These are phyloP conservation scores for Eclectus roratus DNA, from an alignment of 2,113 vertebrate genomes.

Conservation along the genomic window DNA sequence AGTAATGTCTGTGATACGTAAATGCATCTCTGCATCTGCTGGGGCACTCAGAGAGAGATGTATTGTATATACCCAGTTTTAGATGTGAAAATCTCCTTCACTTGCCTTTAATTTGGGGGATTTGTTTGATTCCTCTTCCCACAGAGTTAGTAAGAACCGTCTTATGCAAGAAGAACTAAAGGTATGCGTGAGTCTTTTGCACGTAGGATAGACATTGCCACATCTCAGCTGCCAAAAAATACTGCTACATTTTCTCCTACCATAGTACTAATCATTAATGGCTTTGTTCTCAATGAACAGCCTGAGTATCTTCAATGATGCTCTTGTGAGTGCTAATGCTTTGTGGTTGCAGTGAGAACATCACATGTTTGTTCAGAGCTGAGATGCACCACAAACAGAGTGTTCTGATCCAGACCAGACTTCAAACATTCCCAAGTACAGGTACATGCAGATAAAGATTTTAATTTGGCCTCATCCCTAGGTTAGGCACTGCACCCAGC, in stretches of 20 bases:
- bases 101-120: not conserved
- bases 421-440: not conserved
- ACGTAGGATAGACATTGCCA: not conserved
- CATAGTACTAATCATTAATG: conserved; percentile 62
- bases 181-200: not conserved
- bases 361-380: conserved; percentile 36
- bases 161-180: conserved; percentile 2
- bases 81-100: conserved; percentile 37
- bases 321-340: conserved; percentile 58
- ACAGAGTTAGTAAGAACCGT: not conserved
- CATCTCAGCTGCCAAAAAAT: conserved; percentile 56
- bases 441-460: not conserved
- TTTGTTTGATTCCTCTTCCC: conserved; percentile 19
- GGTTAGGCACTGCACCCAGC: not conserved
- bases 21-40: conserved; percentile 58
- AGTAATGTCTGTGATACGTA: conserved; percentile 51
- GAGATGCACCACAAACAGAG: not conserved
- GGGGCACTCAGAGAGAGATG: conserved; percentile 40
- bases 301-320: conserved; percentile 51
- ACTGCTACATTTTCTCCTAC: conserved; percentile 45
- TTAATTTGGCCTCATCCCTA: not conserved
- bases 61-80: conserved; percentile 42
- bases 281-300: conserved; percentile 66
- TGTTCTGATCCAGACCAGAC: not conserved
- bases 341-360: conserved; percentile 49